These are phyloP conservation scores for Drosophila macrospina DNA, from an alignment of 2,888 invertebrate genomes.

Conservation along the genomic window DNA sequence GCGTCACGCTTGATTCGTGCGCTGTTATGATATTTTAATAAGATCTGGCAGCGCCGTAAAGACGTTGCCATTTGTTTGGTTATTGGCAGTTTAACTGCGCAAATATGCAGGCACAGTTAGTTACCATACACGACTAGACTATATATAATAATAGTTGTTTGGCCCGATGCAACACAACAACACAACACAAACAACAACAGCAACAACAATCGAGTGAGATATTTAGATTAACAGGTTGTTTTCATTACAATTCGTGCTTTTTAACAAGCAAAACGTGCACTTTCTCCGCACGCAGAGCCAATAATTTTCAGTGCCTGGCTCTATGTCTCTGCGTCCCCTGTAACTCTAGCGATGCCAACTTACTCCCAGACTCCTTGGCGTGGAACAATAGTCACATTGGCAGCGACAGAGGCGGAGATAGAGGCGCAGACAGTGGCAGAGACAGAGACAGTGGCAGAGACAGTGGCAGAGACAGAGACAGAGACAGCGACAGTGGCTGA, in stretches of 20 bases:
- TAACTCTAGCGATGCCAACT: constrained; percentile 9
- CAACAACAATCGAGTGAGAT: constrained; percentile 82
- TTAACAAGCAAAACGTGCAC: constrained; percentile 84
- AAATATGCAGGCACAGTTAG: constrained; percentile 67
- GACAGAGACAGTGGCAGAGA: constrained; percentile 53
- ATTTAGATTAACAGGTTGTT: constrained; percentile 85
- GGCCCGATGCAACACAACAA: constrained; percentile 29
- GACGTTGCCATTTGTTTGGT: constrained; percentile 67
- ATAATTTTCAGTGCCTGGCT: constrained; percentile 74
- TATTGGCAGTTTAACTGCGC: constrained; percentile 60
- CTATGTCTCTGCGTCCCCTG: constrained; percentile 20
- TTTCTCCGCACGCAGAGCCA: constrained; percentile 84
- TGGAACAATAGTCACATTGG: constrained; percentile 63
- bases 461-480: constrained; percentile 54
- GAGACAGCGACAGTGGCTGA: not conserved
- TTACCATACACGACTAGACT: constrained; percentile 80
- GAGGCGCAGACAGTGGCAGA: not conserved
- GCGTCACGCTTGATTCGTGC: constrained; percentile 69
- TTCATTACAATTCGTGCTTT: constrained; percentile 83
- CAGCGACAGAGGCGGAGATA: not conserved
- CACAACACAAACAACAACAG: constrained; percentile 41
- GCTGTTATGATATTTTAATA: constrained; percentile 83
- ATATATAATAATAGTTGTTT: constrained; percentile 81
- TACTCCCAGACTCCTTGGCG: constrained; percentile 52
- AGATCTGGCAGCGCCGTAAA: constrained; percentile 65